A percentile compares a stretch with the other conserved stretches of the same genome.
Conservation (phyloP, 2,888 invertebrate species). For the Caprella mutica region DNA sequence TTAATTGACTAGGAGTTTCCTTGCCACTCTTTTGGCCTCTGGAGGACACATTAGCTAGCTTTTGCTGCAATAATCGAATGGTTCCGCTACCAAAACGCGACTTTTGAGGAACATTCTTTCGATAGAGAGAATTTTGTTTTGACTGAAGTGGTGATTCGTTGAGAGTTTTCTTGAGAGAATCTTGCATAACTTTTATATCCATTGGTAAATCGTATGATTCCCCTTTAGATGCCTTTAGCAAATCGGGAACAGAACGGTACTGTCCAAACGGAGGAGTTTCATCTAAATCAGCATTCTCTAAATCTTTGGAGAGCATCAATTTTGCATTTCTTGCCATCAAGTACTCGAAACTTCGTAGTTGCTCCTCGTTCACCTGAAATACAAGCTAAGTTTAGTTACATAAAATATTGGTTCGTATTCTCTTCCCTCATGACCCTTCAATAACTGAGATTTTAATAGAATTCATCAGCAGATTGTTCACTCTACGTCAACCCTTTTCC, state of each 20-base stretch:
- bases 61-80: conserved; percentile 19
- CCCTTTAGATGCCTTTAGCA: conserved; percentile 11
- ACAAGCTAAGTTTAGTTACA: conserved; percentile 39
- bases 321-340: conserved; percentile 85
- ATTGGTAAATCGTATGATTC: neutral
- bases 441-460: no score
- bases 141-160: no score
- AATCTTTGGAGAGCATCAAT: conserved; percentile 71
- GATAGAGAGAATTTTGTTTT: conserved; percentile 10
- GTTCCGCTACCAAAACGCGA: conserved; percentile 28
- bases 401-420: no score
- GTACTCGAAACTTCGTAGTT: conserved; percentile 85
- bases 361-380: conserved; percentile 59
- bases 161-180: no score
- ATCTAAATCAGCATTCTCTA: conserved; percentile 50
- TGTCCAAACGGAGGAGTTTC: neutral
- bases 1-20: conserved; percentile 46
- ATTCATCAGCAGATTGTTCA: no score
- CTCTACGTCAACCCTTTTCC: no score
- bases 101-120: conserved; percentile 11
- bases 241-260: conserved; percentile 33
- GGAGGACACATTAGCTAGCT: conserved; percentile 16
- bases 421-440: no score
- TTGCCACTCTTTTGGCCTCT: conserved; percentile 52
- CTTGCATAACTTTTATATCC: neutral